Evolutionary conservation across 2,113 vertebrate genomes (phyloP).

Genomic region (Psittacus erithacus): DNA sequence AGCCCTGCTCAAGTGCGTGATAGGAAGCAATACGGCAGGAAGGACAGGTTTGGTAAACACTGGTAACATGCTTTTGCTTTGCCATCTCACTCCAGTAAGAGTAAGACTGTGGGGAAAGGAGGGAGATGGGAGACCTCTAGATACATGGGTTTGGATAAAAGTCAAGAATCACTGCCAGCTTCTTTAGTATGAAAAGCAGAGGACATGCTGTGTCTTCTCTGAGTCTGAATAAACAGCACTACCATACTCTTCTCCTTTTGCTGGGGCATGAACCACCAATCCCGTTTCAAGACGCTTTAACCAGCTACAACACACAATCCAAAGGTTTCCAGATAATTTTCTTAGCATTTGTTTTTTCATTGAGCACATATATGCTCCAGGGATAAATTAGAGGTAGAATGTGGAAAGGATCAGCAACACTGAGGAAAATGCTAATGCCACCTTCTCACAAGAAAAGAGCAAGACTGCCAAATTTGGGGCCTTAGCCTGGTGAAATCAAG

Average conservation of each 20-base stretch:
- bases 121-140: not conserved
- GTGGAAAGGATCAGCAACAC: not conserved
- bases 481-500: not conserved
- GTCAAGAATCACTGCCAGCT: not conserved
- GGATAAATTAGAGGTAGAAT: not conserved
- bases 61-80: not conserved
- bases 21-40: not conserved
- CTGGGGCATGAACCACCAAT: not conserved
- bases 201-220: accelerated
- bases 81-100: not conserved
- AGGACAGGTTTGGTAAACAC: not conserved
- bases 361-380: not conserved
- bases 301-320: not conserved
- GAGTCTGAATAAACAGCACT: not conserved
- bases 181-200: not conserved
- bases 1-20: accelerated
- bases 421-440: not conserved
- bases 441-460: not conserved
- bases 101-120: not conserved
- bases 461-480: not conserved
- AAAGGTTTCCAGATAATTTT: not conserved
- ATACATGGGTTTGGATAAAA: not conserved
- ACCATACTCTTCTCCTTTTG: not conserved
- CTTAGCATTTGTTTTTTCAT: not conserved
- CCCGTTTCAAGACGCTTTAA: not conserved